Evolutionary conservation across 2,113 vertebrate species (phyloP).

Genomic region (Craseonycteris thonglongyai): DNA sequence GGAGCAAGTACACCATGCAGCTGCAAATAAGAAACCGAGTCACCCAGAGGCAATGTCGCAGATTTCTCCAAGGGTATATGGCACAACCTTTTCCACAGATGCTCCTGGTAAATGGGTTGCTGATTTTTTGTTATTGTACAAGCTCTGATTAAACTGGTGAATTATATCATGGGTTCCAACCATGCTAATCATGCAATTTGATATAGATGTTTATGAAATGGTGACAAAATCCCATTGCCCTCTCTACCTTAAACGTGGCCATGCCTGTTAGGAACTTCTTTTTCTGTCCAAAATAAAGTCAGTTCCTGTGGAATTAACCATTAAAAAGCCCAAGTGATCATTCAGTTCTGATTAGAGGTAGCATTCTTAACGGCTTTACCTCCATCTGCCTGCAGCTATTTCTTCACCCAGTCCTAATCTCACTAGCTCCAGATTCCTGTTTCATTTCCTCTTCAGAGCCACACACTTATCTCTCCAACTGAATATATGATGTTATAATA

Average conservation of each 20-base stretch:
- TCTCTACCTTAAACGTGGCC: not conserved
- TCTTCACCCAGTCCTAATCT: not conserved
- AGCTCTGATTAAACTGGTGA: not conserved
- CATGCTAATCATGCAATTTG: not conserved
- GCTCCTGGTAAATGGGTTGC: not conserved
- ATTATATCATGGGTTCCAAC: not conserved
- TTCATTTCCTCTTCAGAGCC: not conserved
- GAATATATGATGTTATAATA: not conserved
- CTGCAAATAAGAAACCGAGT: not conserved
- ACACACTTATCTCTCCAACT: not conserved
- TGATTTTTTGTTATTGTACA: not conserved
- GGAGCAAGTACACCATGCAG: not conserved
- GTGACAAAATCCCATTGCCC: not conserved
- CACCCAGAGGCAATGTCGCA: accelerated
- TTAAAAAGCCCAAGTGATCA: not conserved
- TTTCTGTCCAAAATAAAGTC: not conserved
- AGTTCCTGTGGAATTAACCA: not conserved
- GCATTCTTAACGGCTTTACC: not conserved
- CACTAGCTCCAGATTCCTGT: not conserved
- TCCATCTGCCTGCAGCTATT: not conserved
- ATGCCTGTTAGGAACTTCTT: not conserved
- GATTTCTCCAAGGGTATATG: not conserved
- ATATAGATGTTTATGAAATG: not conserved
- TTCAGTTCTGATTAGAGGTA: not conserved
- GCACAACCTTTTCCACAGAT: not conserved